phyloP scores from a whole-genome alignment of 2,888 invertebrate species.

The Pyrrhosoma nymphula region DNA sequence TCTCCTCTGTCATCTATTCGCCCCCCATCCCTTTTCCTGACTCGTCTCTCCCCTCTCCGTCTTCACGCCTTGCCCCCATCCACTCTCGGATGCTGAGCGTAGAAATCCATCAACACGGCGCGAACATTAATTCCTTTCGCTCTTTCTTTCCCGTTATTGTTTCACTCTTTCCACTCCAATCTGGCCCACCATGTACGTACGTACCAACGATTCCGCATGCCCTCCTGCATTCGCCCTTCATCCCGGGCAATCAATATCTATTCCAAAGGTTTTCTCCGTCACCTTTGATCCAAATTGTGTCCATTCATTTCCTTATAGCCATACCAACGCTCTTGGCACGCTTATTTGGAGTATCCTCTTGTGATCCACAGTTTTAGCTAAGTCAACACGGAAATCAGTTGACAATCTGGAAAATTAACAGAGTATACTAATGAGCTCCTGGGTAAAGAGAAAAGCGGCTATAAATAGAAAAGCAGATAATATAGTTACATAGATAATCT shows the following conservation, averaged over 20 bases:
- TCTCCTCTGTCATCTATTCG: not conserved
- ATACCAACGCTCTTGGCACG: not conserved
- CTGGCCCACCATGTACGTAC: not conserved
- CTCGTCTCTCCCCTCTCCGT: not conserved
- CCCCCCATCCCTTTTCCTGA: not conserved
- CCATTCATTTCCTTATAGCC: not conserved
- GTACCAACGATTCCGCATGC: not conserved
- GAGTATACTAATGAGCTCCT: too few species aligned
- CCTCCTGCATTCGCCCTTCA: not conserved
- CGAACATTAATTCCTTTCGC: slow-evolving; percentile 36
- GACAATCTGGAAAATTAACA: too few species aligned
- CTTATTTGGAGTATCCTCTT: not conserved
- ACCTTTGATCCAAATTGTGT: not conserved
- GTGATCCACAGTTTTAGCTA: too few species aligned
- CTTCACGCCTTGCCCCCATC: not conserved
- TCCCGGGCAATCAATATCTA: not conserved
- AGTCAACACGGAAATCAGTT: too few species aligned
- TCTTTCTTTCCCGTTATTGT: slow-evolving; percentile 34
- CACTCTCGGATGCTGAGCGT: slow-evolving; percentile 19
- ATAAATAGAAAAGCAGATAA: too few species aligned
- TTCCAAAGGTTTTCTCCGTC: not conserved
- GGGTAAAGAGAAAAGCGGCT: too few species aligned
- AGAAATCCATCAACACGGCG: slow-evolving; percentile 7
- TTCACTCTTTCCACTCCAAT: slow-evolving; percentile 13
- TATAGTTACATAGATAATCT: too few species aligned